A percentile compares a stretch with the other conserved stretches of the same genome.
Evolutionary conservation across 2,888 invertebrate genomes (phyloP).

Genomic region (Cenopis cana): DNA sequence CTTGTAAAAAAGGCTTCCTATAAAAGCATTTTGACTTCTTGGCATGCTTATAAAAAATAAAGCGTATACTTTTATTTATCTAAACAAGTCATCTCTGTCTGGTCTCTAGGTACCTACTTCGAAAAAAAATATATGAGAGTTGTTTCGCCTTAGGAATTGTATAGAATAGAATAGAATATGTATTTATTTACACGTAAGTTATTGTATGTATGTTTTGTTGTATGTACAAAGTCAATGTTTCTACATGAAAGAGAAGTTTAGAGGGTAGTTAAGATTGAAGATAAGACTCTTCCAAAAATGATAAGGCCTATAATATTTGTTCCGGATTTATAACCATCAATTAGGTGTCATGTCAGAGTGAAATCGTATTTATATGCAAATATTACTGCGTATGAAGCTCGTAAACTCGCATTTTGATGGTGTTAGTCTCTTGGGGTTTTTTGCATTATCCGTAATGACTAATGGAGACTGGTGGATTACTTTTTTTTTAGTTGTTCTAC

Average conservation of each 20-base stretch:
- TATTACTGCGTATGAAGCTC: not conserved
- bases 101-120: not conserved
- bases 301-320: not conserved
- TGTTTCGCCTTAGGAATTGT: not conserved
- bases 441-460: not conserved
- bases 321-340: not conserved
- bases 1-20: not conserved
- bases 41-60: not conserved
- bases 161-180: too few species aligned
- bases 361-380: conserved; percentile 33
- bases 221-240: too few species aligned
- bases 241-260: too few species aligned
- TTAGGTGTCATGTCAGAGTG: not conserved
- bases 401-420: conserved; percentile 13
- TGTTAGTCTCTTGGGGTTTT: conserved; percentile 5
- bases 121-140: not conserved
- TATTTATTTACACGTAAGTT: too few species aligned
- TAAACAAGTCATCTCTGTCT: not conserved
- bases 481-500: not conserved
- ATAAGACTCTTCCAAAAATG: not conserved
- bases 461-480: not conserved
- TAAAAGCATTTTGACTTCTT: not conserved
- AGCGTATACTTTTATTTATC: not conserved
- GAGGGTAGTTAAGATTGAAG: not conserved
- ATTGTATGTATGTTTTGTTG: too few species aligned